phyloP scores from a whole-genome alignment of 1,140 invertebrate species.

The Acromyrmex charruanus region DNA sequence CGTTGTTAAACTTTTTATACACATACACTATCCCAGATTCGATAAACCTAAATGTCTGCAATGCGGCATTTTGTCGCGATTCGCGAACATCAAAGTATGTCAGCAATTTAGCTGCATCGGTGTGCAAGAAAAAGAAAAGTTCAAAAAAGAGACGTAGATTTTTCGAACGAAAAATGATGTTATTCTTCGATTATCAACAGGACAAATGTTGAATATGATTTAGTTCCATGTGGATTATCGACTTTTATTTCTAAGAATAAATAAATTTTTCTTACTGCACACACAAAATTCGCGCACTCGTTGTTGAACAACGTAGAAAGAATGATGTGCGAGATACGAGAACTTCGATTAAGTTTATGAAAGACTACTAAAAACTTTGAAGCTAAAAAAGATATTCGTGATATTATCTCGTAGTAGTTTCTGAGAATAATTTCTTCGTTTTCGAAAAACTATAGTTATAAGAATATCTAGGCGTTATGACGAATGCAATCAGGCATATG shows the following conservation, averaged over 20 bases:
- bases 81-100: slow-evolving; percentile 3
- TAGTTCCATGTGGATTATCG: not conserved
- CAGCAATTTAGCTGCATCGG: not conserved
- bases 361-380: not conserved
- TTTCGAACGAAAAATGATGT: not conserved
- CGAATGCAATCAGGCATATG: not conserved
- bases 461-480: not conserved
- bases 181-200: not conserved
- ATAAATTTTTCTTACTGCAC: not conserved
- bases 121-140: not conserved
- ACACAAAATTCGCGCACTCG: not conserved
- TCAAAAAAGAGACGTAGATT: not conserved
- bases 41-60: slow-evolving; percentile 47
- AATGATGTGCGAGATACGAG: not conserved
- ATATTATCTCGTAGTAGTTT: not conserved
- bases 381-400: not conserved
- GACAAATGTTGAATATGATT: not conserved
- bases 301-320: not conserved
- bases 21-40: slow-evolving; percentile 10
- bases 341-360: not conserved
- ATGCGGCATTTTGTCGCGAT: slow-evolving; percentile 51
- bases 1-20: slow-evolving; percentile 27
- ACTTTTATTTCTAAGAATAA: not conserved
- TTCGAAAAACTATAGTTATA: not conserved
- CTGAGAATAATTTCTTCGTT: not conserved